Conservation (phyloP, 2,113 vertebrate species). For the Malurus elegans region DNA sequence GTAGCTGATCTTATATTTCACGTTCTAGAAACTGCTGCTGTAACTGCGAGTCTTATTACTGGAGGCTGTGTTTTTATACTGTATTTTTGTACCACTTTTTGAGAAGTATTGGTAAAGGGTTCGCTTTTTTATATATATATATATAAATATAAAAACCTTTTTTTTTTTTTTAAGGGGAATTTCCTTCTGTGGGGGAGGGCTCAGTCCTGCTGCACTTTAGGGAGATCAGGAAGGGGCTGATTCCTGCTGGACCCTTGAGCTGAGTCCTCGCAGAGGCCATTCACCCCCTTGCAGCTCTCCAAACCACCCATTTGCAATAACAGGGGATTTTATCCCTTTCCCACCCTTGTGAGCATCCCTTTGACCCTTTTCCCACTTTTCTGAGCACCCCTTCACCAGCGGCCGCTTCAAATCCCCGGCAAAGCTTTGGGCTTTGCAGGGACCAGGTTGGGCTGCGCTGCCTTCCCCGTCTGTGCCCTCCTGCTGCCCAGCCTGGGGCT, state of each 20-base stretch:
- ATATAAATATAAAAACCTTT: neutral
- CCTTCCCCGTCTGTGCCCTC: neutral
- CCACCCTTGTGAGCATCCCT: neutral
- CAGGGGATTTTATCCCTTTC: neutral
- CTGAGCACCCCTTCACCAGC: neutral
- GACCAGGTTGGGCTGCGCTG: neutral
- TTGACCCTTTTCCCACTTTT: neutral
- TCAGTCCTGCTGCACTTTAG: conserved; percentile 64
- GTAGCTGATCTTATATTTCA: conserved; percentile 62
- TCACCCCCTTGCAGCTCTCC: conserved; percentile 40
- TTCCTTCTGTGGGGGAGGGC: neutral
- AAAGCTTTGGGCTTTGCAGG: neutral
- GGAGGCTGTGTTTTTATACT: conserved; percentile 72
- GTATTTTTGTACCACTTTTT: conserved; percentile 83
- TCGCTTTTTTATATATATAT: conserved; percentile 65
- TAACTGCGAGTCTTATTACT: conserved; percentile 65
- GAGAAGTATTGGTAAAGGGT: conserved; percentile 72
- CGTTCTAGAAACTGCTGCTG: conserved; percentile 72
- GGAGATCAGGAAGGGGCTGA: conserved; percentile 50
- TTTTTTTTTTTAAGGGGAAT: neutral
- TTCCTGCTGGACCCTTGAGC: conserved; percentile 22
- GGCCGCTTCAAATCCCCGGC: neutral
- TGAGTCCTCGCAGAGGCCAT: neutral
- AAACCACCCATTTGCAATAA: conserved; percentile 25
- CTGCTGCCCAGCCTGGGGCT: neutral